These are phyloP conservation scores for Mionectes macconnelli DNA, from an alignment of 2,113 vertebrate species.

Conservation along the genomic window DNA sequence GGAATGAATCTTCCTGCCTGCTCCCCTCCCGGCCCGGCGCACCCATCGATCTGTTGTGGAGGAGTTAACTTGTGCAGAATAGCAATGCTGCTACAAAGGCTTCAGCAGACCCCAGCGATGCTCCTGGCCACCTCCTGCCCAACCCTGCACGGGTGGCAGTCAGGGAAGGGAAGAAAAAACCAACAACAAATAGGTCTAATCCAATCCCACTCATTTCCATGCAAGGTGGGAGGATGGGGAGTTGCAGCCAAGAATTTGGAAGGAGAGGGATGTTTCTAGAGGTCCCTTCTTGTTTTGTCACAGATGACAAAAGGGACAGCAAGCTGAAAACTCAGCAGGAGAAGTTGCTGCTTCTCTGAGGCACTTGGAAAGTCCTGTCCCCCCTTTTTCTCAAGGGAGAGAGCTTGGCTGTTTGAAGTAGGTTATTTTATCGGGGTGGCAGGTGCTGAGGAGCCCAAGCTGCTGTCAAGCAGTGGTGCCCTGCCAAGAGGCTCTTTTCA, in stretches of 20 bases:
- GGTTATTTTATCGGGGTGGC: neutral
- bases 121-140: neutral
- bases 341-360: neutral
- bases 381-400: neutral
- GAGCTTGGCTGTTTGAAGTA: neutral
- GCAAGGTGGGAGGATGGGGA: rapidly evolving
- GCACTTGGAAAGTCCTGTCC: neutral
- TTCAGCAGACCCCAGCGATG: neutral
- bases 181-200: neutral
- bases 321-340: neutral
- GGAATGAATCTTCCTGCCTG: neutral
- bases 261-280: neutral
- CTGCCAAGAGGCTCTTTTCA: neutral
- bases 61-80: constrained; percentile 39
- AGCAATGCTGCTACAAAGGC: neutral
- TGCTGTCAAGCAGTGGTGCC: neutral
- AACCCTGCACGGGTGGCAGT: neutral
- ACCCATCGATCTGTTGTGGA: constrained; percentile 7
- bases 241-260: neutral
- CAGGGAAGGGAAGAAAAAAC: neutral
- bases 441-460: neutral
- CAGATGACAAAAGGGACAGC: neutral
- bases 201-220: neutral
- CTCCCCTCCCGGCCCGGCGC: neutral
- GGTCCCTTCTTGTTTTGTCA: neutral